A percentile compares a stretch with the other conserved stretches of the same genome.
Conservation (phyloP, 2,113 vertebrate species). For the Narcine bancroftii region DNA sequence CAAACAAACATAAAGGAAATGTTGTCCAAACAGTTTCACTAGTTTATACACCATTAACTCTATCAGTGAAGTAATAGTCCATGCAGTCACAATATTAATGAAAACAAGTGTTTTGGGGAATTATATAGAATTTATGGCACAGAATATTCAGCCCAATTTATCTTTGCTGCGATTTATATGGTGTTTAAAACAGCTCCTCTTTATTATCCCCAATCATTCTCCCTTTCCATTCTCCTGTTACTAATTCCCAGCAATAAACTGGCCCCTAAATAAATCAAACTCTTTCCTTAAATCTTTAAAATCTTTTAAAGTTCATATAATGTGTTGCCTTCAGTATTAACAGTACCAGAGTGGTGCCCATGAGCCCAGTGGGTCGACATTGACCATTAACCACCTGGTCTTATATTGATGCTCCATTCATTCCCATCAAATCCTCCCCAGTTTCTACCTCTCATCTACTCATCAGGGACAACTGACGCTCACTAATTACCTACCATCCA, state of each 20-base stretch:
- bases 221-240: background rate
- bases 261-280: background rate
- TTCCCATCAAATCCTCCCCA: no score
- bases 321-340: background rate
- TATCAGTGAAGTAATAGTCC: background rate
- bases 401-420: no score
- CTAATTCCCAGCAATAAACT: background rate
- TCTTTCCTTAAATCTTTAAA: background rate
- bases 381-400: no score
- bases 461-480: no score
- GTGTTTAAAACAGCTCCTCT: background rate
- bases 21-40: slow-evolving; percentile 3
- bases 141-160: background rate
- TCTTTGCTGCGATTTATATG: background rate
- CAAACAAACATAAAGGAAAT: slow-evolving; percentile 5
- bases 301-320: no score
- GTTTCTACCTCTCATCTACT: no score
- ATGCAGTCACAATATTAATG: background rate
- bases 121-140: background rate
- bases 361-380: no score
- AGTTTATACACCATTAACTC: background rate
- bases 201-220: background rate
- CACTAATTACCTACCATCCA: no score
- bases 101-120: background rate
- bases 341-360: background rate